Evolutionary conservation across 2,797 vertebrate species (phyloP), one percentile per base, ranked within the genome.

Genomic region (Megalops cyprinoides): DNA sequence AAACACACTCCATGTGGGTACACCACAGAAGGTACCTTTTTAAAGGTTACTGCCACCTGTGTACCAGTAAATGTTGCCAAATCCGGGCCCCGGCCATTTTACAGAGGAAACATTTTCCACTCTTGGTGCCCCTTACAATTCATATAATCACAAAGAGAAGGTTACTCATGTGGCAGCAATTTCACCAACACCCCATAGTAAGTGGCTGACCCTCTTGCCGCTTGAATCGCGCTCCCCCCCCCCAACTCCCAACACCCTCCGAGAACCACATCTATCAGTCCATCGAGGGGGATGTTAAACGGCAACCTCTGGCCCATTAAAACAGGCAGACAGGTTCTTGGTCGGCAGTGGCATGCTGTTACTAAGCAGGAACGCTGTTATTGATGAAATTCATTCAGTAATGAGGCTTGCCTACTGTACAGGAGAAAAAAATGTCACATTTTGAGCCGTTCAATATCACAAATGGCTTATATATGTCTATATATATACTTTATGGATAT

Each of bases 181-280:
- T 91, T 92, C 85, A 76, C 84, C 34, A 31, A 89, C 89, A 91
- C 91, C 88, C 86, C 87, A 85, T 87, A 86, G 85, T 84, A 89
- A 86, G 84, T 81, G 85, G 84, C 88, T 90, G 86, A 91, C 89
- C 89, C 87, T 78, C 78, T 87, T 80, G 79, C 80, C 90, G 87
- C 86, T 89, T 87, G 83, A 86, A 79, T 23, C 78, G 73, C 81
- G 84, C 84, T 84, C 82, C 78, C 62, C n/a, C n/a, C n/a, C n/a
- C n/a, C n/a, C n/a, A n/a, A 76, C 73, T 71, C 83, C 81, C 77
- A 67, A 88, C 90, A 88, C 87, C 89, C 89, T 87, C 86, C 84
- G 82, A 84, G 88, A 93, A 90, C 92, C 93, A 93, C 91, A 94
- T 94, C 90, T 93, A 91, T 91, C 71, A 44, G 83, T 82, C 76